Conservation (phyloP, 2,113 vertebrate genomes). For the Lepidiolamprologus cunningtoni region DNA sequence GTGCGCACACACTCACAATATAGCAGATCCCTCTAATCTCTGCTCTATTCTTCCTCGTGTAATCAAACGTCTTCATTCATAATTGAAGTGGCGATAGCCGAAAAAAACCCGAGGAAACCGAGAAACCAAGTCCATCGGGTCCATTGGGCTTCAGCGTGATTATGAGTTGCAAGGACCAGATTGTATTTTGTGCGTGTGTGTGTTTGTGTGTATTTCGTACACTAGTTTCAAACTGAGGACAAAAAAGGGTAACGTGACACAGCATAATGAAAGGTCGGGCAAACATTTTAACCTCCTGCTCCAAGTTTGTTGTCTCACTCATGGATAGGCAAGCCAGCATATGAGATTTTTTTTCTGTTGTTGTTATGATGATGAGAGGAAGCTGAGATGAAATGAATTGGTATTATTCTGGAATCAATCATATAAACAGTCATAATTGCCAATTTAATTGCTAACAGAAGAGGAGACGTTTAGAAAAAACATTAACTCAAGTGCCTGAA, state of each 20-base stretch:
- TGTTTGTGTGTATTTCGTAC: not conserved
- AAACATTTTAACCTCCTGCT: not conserved
- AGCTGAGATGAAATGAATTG: slow-evolving; percentile 34
- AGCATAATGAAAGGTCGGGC: not conserved
- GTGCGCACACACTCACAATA: not conserved
- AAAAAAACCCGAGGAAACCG: not conserved
- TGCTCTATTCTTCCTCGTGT: slow-evolving; percentile 26
- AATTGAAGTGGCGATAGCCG: slow-evolving; percentile 34
- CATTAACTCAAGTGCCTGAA: slow-evolving; percentile 56
- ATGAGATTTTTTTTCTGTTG: not conserved
- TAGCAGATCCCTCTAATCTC: slow-evolving; percentile 11
- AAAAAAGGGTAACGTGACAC: not conserved
- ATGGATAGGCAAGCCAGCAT: not conserved
- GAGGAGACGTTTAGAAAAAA: slow-evolving; percentile 40
- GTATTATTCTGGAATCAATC: slow-evolving; percentile 50
- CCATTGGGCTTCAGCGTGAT: not conserved
- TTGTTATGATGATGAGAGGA: slow-evolving; percentile 15
- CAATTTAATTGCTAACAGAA: slow-evolving; percentile 60
- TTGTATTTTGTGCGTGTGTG: not conserved
- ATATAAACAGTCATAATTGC: slow-evolving; percentile 58
- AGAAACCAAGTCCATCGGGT: slow-evolving; percentile 4
- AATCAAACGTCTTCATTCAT: slow-evolving; percentile 44
- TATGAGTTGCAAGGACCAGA: not conserved
- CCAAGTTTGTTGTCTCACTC: not conserved
- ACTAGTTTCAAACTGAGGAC: not conserved